These are phyloP conservation scores for Ischnura elegans DNA, from an alignment of 2,888 invertebrate genomes.

Conservation along the genomic window DNA sequence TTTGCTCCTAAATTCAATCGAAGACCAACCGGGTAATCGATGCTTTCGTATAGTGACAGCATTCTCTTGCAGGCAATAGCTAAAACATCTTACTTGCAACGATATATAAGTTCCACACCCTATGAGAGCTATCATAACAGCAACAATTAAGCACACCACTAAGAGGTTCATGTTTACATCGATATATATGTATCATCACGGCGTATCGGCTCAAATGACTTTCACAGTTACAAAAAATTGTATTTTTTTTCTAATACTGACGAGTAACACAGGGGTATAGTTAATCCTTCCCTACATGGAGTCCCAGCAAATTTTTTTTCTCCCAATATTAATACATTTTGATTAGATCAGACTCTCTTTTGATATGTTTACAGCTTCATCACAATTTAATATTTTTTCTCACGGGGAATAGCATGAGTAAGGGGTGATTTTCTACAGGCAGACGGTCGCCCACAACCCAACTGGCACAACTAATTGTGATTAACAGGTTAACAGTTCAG, in stretches of 20 bases:
- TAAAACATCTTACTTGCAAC: not conserved
- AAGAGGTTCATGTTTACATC: not conserved
- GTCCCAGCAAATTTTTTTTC: conserved; percentile 34
- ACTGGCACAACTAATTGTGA: conserved; percentile 5
- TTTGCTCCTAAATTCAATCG: not conserved
- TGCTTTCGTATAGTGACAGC: not conserved
- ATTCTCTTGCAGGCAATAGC: not conserved
- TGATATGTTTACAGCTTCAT: conserved; percentile 56
- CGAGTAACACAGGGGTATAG: conserved; percentile 34
- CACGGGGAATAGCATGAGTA: not conserved
- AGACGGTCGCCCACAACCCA: not conserved
- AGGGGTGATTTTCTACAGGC: not conserved
- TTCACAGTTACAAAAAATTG: conserved; percentile 24
- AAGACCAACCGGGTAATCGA: not conserved
- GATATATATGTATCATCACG: not conserved
- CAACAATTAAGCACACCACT: conserved; percentile 47
- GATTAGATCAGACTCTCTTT: conserved; percentile 16
- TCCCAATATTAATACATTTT: conserved; percentile 9
- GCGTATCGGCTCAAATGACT: conserved; percentile 40
- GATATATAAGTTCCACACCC: not conserved
- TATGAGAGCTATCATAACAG: not conserved
- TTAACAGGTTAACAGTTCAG: not conserved
- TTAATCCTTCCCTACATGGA: conserved; percentile 38
- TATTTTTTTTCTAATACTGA: conserved; percentile 48
- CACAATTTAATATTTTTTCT: conserved; percentile 28